phyloP scores from a whole-genome alignment of 2,888 invertebrate genomes.

The Phania funesta region DNA sequence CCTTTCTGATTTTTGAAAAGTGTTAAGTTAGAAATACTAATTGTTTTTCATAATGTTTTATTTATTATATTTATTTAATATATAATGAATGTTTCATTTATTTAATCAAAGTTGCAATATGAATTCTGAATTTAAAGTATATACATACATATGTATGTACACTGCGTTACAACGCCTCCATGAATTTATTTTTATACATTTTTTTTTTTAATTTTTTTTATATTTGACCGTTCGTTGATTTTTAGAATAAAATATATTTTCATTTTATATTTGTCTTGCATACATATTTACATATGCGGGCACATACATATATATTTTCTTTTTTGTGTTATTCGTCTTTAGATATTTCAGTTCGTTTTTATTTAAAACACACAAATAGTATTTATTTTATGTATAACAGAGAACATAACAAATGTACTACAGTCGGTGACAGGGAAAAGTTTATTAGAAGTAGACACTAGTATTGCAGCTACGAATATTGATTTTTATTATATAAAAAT shows the following conservation, averaged over 20 bases:
- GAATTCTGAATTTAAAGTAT: conserved; percentile 69
- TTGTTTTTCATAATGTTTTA: not conserved
- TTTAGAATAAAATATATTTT: conserved; percentile 59
- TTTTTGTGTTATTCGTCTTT: conserved; percentile 42
- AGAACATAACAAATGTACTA: conserved; percentile 27
- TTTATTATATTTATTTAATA: conserved; percentile 19
- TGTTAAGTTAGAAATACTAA: not conserved
- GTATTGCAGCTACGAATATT: not conserved
- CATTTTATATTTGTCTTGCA: conserved; percentile 29
- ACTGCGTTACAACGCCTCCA: conserved; percentile 67
- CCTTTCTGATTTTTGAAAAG: too few species aligned
- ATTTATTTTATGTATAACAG: conserved; percentile 56
- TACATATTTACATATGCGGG: not conserved
- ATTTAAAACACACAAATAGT: conserved; percentile 38
- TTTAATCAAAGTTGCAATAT: conserved; percentile 47
- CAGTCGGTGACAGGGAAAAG: conserved; percentile 25
- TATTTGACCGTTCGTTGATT: not conserved
- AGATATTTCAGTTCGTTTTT: conserved; percentile 39
- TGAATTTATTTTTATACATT: conserved; percentile 63
- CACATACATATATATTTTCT: not conserved
- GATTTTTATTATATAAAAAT: not conserved
- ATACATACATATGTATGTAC: not conserved
- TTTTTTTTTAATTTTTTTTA: conserved; percentile 3
- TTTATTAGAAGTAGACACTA: not conserved
- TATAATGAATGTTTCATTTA: conserved; percentile 35